Base-by-base conservation (phyloP, 2,113 vertebrate species). In the Nycticryphes semicollaris region DNA sequence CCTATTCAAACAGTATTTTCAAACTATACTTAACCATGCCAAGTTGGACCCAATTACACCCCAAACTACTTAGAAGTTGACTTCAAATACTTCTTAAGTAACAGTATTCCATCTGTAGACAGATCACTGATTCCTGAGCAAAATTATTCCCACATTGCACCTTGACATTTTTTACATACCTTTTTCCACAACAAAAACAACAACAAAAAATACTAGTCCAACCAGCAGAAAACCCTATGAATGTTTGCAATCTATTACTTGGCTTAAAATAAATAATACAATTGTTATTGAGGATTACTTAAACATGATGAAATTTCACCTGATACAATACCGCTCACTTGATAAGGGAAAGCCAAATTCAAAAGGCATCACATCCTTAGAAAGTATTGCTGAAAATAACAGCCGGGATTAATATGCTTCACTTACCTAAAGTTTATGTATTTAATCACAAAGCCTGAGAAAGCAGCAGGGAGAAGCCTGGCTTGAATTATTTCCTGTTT, bases 181-280 rank as follows among this genome's bases (percentile, higher is more conserved):
- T 60, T 82, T 72, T 48, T 14, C 41, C 19, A 53, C 18, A 45
- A 45, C 4, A 77, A n/a, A 25, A 53, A 48, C 10, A 70, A 47
- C 41, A 41, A 41, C n/a, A n/a, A 31, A 50, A 47, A 72, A 30
- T 5, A 43, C 8, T 15, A 57, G 20, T n/a, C 28, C 39, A 78
- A 14, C 3, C 12, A n/a, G n/a, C 21, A 45, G 3, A 17, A 78
- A 47, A 41, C n/a, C 0, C 0, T 20, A 30, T 14, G 0, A 35
- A 6, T 31, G 47, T 16, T 51, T 41, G 12, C 35, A 57, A 3
- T 14, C 14, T 31, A 5, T 37, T 48, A 6, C 12, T 67, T 72
- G 12, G 12, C 14, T 27, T 4, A 28, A 17, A 41, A 75, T 20
- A 63, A 30, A 37, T 5, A 68, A 23, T 47, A 27, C 28, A 8